These are phyloP conservation scores for Parnassius glacialis DNA, from an alignment of 2,888 invertebrate genomes.

Conservation along the genomic window DNA sequence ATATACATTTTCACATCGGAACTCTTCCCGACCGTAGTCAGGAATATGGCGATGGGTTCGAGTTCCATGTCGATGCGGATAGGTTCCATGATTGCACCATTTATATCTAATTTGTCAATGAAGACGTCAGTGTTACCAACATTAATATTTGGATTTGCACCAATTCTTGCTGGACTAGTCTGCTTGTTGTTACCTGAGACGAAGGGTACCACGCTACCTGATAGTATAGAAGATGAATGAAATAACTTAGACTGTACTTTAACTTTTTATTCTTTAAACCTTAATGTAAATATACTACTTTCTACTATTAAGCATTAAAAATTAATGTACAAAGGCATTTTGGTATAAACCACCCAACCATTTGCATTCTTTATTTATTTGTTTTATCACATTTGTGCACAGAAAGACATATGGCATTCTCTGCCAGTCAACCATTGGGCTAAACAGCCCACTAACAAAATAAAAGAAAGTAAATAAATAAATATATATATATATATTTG, in stretches of 20 bases:
- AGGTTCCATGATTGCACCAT: conserved; percentile 92
- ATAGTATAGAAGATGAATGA: conserved; percentile 84
- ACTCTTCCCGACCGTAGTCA: conserved; percentile 92
- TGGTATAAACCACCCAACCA: not conserved
- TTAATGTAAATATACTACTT: not conserved
- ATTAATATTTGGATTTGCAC: conserved; percentile 85
- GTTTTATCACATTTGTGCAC: no score
- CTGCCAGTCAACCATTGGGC: no score
- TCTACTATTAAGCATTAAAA: not conserved
- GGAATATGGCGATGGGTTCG: conserved; percentile 92
- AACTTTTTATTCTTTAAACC: not conserved
- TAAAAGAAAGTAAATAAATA: no score
- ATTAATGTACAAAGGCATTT: not conserved
- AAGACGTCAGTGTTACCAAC: conserved; percentile 84
- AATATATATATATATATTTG: no score
- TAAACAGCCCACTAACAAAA: no score
- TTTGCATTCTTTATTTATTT: not conserved
- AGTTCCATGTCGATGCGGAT: conserved; percentile 91
- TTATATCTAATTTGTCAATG: conserved; percentile 83
- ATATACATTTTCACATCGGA: conserved; percentile 93
- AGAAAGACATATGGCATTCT: no score
- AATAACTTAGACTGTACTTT: not conserved
- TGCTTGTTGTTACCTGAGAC: conserved; percentile 89
- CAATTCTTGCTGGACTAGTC: conserved; percentile 83
- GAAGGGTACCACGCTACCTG: conserved; percentile 85